These are phyloP conservation scores for Villa cingulata DNA, from an alignment of 2,888 invertebrate species.

Conservation along the genomic window DNA sequence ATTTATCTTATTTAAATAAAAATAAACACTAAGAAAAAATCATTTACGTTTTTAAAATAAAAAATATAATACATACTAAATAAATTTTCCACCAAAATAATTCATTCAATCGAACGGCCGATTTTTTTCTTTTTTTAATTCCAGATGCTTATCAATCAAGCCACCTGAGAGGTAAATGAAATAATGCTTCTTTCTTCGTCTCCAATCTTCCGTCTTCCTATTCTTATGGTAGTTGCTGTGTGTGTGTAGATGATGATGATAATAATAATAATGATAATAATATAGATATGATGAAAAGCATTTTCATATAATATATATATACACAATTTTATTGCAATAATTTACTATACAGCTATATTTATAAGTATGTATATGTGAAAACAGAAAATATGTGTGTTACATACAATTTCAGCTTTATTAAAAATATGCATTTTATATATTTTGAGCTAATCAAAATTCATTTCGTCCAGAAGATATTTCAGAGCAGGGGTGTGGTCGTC, in stretches of 20 bases:
- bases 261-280: background rate
- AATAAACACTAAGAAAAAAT: too few species aligned
- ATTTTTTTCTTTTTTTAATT: conserved; percentile 49
- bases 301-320: background rate
- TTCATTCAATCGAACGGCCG: conserved; percentile 41
- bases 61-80: too few species aligned
- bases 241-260: background rate
- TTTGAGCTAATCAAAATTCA: too few species aligned
- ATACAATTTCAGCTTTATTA: too few species aligned
- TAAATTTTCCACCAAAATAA: conserved; percentile 29
- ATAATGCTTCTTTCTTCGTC: conserved; percentile 17
- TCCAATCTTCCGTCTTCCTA: conserved; percentile 17
- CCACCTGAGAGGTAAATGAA: conserved; percentile 52
- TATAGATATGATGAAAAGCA: background rate
- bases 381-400: too few species aligned
- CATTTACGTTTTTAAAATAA: too few species aligned
- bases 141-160: conserved; percentile 63
- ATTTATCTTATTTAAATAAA: too few species aligned
- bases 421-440: too few species aligned
- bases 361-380: too few species aligned
- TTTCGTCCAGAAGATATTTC: conserved; percentile 15
- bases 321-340: too few species aligned
- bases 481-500: conserved; percentile 19
- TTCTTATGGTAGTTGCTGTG: conserved; percentile 21
- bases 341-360: too few species aligned